Evolutionary conservation across 1,140 invertebrate genomes (phyloP).

Genomic region (Hermetia illucens): DNA sequence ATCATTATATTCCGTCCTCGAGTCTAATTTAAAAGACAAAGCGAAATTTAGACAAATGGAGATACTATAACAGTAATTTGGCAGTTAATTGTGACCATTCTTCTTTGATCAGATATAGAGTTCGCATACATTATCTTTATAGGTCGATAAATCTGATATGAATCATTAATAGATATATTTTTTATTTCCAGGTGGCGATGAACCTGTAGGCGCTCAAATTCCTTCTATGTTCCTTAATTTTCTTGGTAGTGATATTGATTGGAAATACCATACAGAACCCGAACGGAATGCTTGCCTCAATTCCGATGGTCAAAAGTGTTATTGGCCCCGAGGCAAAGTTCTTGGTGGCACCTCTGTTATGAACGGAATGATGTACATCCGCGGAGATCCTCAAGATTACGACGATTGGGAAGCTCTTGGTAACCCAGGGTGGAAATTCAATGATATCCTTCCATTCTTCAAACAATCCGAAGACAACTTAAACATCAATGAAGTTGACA

Average conservation of each 20-base stretch:
- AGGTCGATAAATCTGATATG: too few relatives aligned
- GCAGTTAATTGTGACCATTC: too few relatives aligned
- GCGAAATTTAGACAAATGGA: too few relatives aligned
- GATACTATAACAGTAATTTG: too few relatives aligned
- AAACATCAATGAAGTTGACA: slow-evolving; percentile 56
- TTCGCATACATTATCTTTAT: too few relatives aligned
- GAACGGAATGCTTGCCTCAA: slow-evolving; percentile 70
- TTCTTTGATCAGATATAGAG: too few relatives aligned
- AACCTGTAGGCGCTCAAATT: slow-evolving; percentile 69
- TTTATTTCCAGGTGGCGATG: slow-evolving; percentile 43
- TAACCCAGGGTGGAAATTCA: slow-evolving; percentile 79
- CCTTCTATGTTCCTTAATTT: slow-evolving; percentile 77
- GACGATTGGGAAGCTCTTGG: slow-evolving; percentile 79
- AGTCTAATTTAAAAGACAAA: too few relatives aligned
- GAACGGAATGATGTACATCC: slow-evolving; percentile 95
- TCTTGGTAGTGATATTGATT: slow-evolving; percentile 69
- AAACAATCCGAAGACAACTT: slow-evolving; percentile 74
- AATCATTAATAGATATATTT: too few relatives aligned
- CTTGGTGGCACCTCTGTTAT: slow-evolving; percentile 85
- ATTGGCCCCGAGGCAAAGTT: slow-evolving; percentile 76
- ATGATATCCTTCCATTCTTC: slow-evolving; percentile 78
- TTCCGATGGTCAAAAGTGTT: slow-evolving; percentile 55
- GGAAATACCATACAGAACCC: slow-evolving; percentile 73
- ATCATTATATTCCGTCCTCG: too few relatives aligned
- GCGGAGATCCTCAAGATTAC: slow-evolving; percentile 81